Base-by-base conservation (phyloP, 2,888 invertebrate species). In the Morpho helenor region DNA sequence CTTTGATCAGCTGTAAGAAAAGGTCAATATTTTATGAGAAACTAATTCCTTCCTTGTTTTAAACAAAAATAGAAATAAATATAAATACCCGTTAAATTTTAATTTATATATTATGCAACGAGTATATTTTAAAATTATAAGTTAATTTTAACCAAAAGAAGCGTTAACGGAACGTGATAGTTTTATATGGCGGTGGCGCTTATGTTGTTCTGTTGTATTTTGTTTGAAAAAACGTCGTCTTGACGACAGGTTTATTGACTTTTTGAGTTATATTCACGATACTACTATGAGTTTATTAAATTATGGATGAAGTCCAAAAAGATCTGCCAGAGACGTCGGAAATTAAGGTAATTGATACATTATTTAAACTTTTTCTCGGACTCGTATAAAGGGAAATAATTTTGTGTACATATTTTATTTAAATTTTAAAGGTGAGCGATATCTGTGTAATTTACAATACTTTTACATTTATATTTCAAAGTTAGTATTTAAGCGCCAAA, bases 301-400 rank as follows among this genome's bases (percentile, higher is more conserved):
- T 82, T 79, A 90, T 90, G 89, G 89, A 85, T 85, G 87, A 89
- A 77, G 76, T 79, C 69, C 76, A 82, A 64, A 77, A 80, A 69
- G 67, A 70, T 69, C 66, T 73, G 65, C 68, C 76, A 55, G 75
- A 79, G 67, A 69, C 82, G 63, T 68, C 81, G 63, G 87, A 89
- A 72, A 73, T 70, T 40, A 84, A 85, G 84, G 89, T 88, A 80
- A 66, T 48, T 2, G 40, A 8, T 46, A 43, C 10, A 42, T 7
- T 7, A 43, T 48, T 54, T 54, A 23, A 2, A 40, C 8, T 42
- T 6, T 0, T 41, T 49, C 40, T 31, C 49, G 9, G 10, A 52
- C 39, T 47, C 47, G n/a, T 43, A 31, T 22, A n/a, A 41, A 9
- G 7, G n/a, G 41, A 47, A 53, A 47, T 42, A n/a, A 22, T 47